phyloP scores from a whole-genome alignment of 2,888 invertebrate genomes.

The Leptinotarsa peninsularis region DNA sequence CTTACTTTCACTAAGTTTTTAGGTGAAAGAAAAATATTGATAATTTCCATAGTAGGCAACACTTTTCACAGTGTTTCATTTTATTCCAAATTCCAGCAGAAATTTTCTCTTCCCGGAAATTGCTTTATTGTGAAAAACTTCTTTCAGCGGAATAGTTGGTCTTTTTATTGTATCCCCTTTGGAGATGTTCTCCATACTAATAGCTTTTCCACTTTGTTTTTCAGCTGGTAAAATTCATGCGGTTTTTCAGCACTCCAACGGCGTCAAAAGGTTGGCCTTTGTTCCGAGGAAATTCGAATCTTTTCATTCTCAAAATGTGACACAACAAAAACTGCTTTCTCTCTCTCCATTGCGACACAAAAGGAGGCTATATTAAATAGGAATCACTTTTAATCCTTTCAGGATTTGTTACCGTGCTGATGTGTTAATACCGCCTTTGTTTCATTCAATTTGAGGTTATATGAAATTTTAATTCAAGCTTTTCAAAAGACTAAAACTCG shows the following conservation, averaged over 20 bases:
- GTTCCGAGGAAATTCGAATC: conserved; percentile 12
- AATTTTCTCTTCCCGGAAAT: conserved; percentile 15
- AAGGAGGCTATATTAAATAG: conserved; percentile 37
- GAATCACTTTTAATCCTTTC: conserved; percentile 33
- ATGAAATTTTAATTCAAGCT: conserved; percentile 28
- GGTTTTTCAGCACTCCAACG: conserved; percentile 20
- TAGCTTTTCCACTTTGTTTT: conserved; percentile 19
- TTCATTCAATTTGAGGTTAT: conserved; percentile 35
- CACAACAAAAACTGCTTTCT: conserved; percentile 17
- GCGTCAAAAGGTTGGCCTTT: conserved; percentile 18
- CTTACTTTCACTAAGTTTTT: too few species aligned
- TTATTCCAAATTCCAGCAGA: conserved; percentile 10
- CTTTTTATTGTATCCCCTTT: conserved; percentile 10
- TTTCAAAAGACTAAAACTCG: background rate
- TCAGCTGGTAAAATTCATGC: conserved; percentile 13
- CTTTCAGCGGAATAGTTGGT: background rate
- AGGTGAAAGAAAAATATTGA: too few species aligned
- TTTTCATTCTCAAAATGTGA: conserved; percentile 11
- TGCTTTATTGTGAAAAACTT: conserved; percentile 12
- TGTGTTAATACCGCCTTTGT: conserved; percentile 40
- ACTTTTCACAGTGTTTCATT: background rate
- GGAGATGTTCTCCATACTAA: conserved; percentile 17
- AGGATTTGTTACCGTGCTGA: conserved; percentile 36
- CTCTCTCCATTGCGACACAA: conserved; percentile 19
- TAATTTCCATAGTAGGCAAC: too few species aligned